Percentiles rank a stretch among this genome's conserved stretches.
Evolutionary conservation across 2,888 invertebrate genomes (phyloP).

Genomic region (Napeogenes inachia): DNA sequence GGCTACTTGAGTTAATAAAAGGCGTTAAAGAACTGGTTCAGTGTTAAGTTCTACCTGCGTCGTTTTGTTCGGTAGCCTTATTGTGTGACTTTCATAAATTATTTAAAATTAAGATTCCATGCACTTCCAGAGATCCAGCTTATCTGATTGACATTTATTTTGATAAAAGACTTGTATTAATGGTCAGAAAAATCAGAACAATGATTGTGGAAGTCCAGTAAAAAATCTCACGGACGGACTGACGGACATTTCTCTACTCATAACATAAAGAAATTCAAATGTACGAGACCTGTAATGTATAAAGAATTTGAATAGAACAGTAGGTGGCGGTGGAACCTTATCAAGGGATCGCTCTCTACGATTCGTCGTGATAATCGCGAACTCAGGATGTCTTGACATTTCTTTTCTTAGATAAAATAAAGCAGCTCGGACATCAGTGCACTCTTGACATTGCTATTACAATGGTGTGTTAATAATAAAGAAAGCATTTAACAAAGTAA

Average conservation of each 20-base stretch:
- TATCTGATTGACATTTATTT: conserved; percentile 23
- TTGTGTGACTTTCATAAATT: conserved; percentile 9
- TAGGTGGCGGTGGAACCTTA: conserved; percentile 37
- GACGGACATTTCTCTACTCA: conserved; percentile 22
- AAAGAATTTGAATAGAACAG: conserved; percentile 42
- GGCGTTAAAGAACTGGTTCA: conserved; percentile 20
- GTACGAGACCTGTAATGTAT: conserved; percentile 27
- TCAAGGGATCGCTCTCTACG: conserved; percentile 47
- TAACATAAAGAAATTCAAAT: conserved; percentile 22
- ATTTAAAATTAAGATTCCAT: conserved; percentile 3
- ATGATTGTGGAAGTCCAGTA: conserved; percentile 29
- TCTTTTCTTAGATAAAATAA: conserved; percentile 47
- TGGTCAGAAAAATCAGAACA: conserved; percentile 26
- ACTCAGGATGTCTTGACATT: conserved; percentile 35
- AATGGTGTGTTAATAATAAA: conserved; percentile 58
- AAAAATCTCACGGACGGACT: conserved; percentile 16
- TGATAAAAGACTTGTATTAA: conserved; percentile 25
- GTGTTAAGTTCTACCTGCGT: conserved; percentile 17
- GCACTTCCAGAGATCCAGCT: not conserved
- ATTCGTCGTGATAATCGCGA: conserved; percentile 59
- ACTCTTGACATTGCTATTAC: conserved; percentile 53
- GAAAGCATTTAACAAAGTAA: too few species aligned
- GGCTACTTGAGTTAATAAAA: conserved; percentile 21
- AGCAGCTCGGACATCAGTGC: conserved; percentile 44
- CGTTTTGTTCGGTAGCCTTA: conserved; percentile 13